Conservation (phyloP, 2,888 invertebrate genomes). For the Lacanobia wlatinum region DNA sequence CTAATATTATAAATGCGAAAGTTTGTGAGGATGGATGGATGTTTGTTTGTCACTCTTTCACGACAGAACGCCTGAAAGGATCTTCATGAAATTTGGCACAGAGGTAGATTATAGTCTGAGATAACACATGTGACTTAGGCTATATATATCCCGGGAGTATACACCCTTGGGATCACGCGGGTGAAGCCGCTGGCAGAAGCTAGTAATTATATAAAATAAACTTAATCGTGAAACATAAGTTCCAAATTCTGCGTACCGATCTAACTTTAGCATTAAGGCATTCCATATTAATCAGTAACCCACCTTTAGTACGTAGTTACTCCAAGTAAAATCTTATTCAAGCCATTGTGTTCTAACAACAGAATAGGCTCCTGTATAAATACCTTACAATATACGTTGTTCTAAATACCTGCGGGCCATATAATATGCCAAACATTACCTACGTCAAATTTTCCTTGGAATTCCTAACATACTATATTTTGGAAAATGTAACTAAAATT, state of each 20-base stretch:
- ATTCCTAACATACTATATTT: not conserved
- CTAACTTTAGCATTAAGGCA: not conserved
- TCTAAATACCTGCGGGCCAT: conserved; percentile 12
- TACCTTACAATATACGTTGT: not conserved
- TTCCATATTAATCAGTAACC: not conserved
- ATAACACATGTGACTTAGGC: no score
- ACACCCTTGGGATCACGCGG: no score
- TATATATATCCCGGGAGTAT: no score
- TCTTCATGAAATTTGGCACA: no score
- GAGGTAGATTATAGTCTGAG: no score
- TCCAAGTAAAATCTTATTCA: not conserved
- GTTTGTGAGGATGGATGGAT: no score
- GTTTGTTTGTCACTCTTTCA: no score
- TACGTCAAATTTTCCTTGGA: conserved; percentile 2
- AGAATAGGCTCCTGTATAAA: not conserved
- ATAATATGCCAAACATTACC: not conserved
- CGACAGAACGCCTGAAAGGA: no score
- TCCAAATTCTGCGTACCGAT: not conserved
- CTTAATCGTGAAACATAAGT: no score
- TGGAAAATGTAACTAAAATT: not conserved
- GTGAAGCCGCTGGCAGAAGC: no score
- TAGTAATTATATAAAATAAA: no score
- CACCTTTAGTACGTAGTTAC: not conserved
- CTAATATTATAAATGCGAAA: no score
- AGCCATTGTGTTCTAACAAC: conserved; percentile 7